Evolutionary conservation across 2,113 vertebrate species (phyloP), one percentile per base, ranked within the genome.

Genomic region (Xiphophorus maculatus): DNA sequence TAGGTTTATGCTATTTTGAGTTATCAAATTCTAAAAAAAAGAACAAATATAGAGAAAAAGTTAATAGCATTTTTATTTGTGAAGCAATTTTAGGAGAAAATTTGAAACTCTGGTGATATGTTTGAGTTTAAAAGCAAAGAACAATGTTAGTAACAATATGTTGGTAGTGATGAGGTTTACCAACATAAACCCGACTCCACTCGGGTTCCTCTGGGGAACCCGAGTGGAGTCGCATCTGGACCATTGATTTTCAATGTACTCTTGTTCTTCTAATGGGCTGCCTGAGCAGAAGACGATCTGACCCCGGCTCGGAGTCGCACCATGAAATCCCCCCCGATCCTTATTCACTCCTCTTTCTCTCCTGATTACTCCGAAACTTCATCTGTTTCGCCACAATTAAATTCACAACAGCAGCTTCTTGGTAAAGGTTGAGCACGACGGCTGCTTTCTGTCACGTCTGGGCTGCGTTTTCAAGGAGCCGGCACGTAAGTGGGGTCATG

Each of bases 211-310:
- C 32, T 5, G 83, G 79, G 87, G 85, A 73, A 1, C 0, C 28
- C 68, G 81, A 87, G 60, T 14, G 48, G 77, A 86, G 77, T 80
- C 1, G 25, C 88, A 80, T 83, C 74, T 64, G 87, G 79, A 67
- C 75, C 87, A 92, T 88, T 85, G 90, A 91, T 89, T 93, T 91
- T 82, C 87, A 89, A 82, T 85, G 84, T 81, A 72, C 67, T 70
- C 35, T 77, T 40, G 73, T 64, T 77, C 74, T 79, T 75, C 77
- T 89, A 87, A 90, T 89, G 79, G 86, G 65, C 79, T 67, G 75
- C 29, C 75, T 51, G 83, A 80, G 83, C 69, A 33, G 73, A 63
- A 1, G 76, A 82, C 69, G 33, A 66, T 75, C 68, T 42, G 74
- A 75, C 51, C 65, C 42, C 28, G 69, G 74, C 35, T 22, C 68